Evolutionary conservation across 2,113 vertebrate species (phyloP), one percentile per base, ranked within the genome.

Genomic region (Galeopterus variegatus): DNA sequence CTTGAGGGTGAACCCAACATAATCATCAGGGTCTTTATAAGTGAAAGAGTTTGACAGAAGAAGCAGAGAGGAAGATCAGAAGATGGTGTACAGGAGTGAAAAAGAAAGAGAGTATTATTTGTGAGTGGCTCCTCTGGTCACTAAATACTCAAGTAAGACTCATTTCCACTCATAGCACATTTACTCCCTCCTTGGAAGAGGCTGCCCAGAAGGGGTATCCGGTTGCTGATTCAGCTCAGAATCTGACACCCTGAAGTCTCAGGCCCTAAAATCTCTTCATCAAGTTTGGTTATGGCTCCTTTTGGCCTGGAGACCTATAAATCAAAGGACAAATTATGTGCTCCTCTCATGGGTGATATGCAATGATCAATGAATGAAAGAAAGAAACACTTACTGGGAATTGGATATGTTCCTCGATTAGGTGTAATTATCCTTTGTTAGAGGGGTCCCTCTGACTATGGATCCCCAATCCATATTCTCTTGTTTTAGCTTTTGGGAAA

Each of bases 121-220:
- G 28, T 65, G 6, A n/a, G 41, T 2, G 18, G 6, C 2, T 23
- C 7, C 2, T 76, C 33, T 75, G 4, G 13, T 82, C 50, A 72
- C 15, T 10, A 79, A 50, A 31, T 64, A 36, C n/a, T 62, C 64
- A 86, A 45, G 54, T 45, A 41, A 41, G 10, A 50, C 33, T 83
- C 21, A 54, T 13, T 77, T 65, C 67, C 15, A 15, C 7, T 8
- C 4, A 31, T 19, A 45, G 5, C 7, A 33, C 11, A 9, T 7
- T 81, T 56, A 54, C 0, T 50, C 4, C 2, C 13, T 77, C 5
- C 26, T 13, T 10, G 5, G 5, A 83, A 83, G 19, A 69, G 26
- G 70, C 13, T 54, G 5, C 2, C 3, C 33, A 83, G 13, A 50
- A n/a, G 1, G 2, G 5, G 3, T 3, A 64, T 58, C 33, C 0